Evolutionary conservation across 2,888 invertebrate genomes (phyloP), one percentile per base, ranked within the genome.

Genomic region (Epinotia ramella): DNA sequence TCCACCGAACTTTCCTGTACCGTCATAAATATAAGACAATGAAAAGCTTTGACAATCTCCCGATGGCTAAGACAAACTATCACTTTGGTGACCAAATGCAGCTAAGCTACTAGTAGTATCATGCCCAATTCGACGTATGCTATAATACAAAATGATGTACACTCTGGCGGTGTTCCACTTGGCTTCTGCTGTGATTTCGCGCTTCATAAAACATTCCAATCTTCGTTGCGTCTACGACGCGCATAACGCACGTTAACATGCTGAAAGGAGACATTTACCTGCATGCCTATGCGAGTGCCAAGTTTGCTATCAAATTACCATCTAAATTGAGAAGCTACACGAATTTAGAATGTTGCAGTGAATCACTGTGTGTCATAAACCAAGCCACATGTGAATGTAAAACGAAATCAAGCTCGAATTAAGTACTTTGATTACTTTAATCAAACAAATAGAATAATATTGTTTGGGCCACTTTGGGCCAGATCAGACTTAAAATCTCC

Each of bases 161-260:
- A 66, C n/a, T 76, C 83, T 90, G 91, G 89, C 89, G 79, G 77
- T 78, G 77, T 81, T 86, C 84, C 85, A 85, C 82, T 86, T 86
- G 86, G 85, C 85, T 79, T 77, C 73, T 78, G 72, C 70, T 70
- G 74, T 73, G 67, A 65, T 76, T 76, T 76, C 66, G 64, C 75
- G 70, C 71, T 62, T 56, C 70, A 66, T 62, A 67, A 65, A 62
- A 53, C 64, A 66, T 66, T 70, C 65, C 70, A 70, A 28, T 44
- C 69, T 65, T 28, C 44, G 40, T 46, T 71, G 66, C 66, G 75
- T 74, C 64, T 60, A 62, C 60, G 60, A 33, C 28, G 65, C 64
- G 18, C 57, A 59, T 66, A 74, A 73, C 33, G 66, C 59, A 28
- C 59, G 66, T 70, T 33, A 49, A 63, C 49, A 62, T 24, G 33